These are phyloP conservation scores for Buphagus erythrorhynchus DNA, from an alignment of 2,797 vertebrate genomes.

Conservation along the genomic window DNA sequence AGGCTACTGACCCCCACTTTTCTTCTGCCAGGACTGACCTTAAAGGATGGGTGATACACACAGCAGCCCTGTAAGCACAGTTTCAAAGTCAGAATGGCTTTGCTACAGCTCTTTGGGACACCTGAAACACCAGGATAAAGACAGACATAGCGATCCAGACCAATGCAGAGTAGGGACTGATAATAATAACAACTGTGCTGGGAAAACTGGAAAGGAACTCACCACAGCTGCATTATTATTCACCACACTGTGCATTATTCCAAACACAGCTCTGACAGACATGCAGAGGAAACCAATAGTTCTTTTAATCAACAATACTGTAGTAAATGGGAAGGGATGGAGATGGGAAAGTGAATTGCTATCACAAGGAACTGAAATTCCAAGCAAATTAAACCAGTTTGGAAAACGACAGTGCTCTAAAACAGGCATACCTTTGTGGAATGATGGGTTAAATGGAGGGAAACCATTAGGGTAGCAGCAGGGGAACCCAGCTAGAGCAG, in stretches of 20 bases:
- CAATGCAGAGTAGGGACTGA: background rate
- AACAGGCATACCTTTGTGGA: background rate
- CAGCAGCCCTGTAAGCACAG: background rate
- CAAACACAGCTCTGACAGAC: background rate
- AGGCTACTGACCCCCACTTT: background rate
- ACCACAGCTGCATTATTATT: background rate
- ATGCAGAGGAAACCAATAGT: background rate
- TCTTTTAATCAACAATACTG: background rate
- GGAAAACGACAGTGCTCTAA: background rate
- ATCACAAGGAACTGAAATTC: background rate
- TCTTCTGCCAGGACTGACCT: background rate
- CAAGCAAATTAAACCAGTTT: background rate
- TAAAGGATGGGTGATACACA: background rate
- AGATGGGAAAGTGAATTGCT: background rate
- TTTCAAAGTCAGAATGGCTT: background rate
- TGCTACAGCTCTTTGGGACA: background rate
- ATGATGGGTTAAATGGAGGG: background rate
- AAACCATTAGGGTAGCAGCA: background rate
- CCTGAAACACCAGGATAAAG: background rate
- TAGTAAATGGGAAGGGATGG: background rate
- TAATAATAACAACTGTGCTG: background rate
- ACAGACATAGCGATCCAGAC: background rate
- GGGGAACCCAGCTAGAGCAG: background rate
- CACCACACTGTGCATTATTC: background rate
- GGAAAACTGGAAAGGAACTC: background rate